Evolutionary conservation across 2,113 vertebrate species (phyloP).

Genomic region (Polyodon spathula): DNA sequence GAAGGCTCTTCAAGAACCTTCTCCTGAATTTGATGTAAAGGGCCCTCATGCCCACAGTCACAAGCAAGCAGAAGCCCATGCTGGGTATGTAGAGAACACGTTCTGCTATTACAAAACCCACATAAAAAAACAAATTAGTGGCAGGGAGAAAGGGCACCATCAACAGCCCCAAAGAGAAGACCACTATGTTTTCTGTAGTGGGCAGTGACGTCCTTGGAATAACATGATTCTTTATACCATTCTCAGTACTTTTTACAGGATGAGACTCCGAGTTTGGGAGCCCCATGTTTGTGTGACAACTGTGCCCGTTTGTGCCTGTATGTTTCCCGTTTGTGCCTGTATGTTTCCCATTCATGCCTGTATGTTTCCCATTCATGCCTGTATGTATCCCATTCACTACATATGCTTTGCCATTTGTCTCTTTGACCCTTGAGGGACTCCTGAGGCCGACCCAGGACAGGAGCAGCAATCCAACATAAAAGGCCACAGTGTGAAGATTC

Average conservation of each 20-base stretch:
- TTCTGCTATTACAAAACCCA: slow-evolving; percentile 97
- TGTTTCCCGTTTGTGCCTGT: slow-evolving; percentile 12
- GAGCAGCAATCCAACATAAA: slow-evolving; percentile 71
- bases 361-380: no score
- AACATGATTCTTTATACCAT: slow-evolving; percentile 68
- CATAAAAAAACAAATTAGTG: slow-evolving; percentile 96
- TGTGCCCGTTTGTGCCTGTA: slow-evolving; percentile 72
- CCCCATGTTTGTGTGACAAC: slow-evolving; percentile 68
- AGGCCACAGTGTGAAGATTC: slow-evolving; percentile 75
- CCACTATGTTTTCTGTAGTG: slow-evolving; percentile 79
- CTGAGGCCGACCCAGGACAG: slow-evolving; percentile 71
- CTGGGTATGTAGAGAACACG: slow-evolving; percentile 96
- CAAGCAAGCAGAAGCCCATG: slow-evolving; percentile 96
- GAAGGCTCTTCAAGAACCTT: slow-evolving; percentile 66
- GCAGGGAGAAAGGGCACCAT: slow-evolving; percentile 89
- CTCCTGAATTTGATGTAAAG: slow-evolving; percentile 73
- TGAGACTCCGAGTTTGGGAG: slow-evolving; percentile 51
- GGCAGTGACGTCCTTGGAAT: slow-evolving; percentile 68
- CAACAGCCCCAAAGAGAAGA: slow-evolving; percentile 83
- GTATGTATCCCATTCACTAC: slow-evolving; percentile 77
- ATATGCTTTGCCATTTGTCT: slow-evolving; percentile 67
- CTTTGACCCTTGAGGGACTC: slow-evolving; percentile 47
- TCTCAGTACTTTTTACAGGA: slow-evolving; percentile 62
- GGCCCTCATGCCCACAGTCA: slow-evolving; percentile 79
- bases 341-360: slow-evolving; percentile 74